Evolutionary conservation across 2,797 vertebrate species (phyloP).

Genomic region (Phoebastria nigripes): DNA sequence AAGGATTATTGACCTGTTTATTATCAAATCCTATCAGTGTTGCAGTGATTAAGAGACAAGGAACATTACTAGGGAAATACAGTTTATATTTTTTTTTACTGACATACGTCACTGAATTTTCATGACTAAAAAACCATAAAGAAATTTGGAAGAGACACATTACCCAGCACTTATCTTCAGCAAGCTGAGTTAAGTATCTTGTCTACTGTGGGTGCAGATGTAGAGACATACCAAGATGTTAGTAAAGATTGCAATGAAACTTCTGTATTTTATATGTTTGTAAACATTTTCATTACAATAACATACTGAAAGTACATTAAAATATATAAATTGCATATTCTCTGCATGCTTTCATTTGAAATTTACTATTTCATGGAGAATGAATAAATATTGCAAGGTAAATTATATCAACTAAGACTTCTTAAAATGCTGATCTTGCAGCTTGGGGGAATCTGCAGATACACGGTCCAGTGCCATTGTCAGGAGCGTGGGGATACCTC

Average conservation of each 20-base stretch:
- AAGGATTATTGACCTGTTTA: background rate
- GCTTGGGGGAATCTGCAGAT: background rate
- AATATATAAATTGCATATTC: background rate
- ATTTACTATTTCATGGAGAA: background rate
- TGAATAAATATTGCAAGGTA: background rate
- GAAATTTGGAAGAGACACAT: background rate
- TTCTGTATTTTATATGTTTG: background rate
- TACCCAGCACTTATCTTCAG: background rate
- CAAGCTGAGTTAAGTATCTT: background rate
- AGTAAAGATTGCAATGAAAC: background rate
- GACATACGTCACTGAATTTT: background rate
- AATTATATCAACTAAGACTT: background rate
- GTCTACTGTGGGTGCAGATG: background rate
- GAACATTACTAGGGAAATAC: background rate
- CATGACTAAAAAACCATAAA: background rate
- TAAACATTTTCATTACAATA: background rate
- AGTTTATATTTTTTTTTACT: background rate
- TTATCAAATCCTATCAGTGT: background rate
- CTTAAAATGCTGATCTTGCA: background rate
- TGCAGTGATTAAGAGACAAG: background rate
- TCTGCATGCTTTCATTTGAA: background rate
- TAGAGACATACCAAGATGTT: background rate
- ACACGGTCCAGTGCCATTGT: background rate
- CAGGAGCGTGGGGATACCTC: background rate
- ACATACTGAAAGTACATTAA: background rate